A percentile compares a stretch with the other conserved stretches of the same genome.
These are phyloP conservation scores for Idaea dimidiata DNA, from an alignment of 2,888 invertebrate species.

Conservation along the genomic window DNA sequence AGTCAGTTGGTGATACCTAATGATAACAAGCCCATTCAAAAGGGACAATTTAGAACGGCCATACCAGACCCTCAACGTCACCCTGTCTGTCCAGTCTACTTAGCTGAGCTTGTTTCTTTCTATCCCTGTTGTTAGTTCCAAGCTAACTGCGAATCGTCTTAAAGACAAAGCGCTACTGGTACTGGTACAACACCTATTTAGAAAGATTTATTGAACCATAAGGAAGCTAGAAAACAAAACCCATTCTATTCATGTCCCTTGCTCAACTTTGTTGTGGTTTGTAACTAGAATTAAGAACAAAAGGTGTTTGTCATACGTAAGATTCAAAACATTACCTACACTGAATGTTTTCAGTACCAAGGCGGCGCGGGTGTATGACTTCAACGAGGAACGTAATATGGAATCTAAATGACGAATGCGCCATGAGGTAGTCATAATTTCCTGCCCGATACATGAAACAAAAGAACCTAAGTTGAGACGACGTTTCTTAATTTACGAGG, in stretches of 20 bases:
- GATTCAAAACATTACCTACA: slow-evolving; percentile 16
- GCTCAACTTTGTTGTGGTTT: background rate
- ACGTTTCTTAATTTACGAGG: slow-evolving; percentile 75
- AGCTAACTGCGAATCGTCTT: no score
- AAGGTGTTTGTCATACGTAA: slow-evolving; percentile 17
- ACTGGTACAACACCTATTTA: background rate
- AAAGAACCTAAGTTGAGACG: slow-evolving; percentile 60
- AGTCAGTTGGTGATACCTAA: no score
- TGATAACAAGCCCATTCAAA: no score
- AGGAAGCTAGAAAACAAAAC: background rate
- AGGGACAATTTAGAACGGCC: no score
- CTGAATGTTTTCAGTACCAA: slow-evolving; percentile 8
- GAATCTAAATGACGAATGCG: slow-evolving; percentile 25
- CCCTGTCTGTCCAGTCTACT: no score
- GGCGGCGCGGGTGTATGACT: background rate
- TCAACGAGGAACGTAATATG: slow-evolving; percentile 17
- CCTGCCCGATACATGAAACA: slow-evolving; percentile 56
- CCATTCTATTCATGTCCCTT: background rate
- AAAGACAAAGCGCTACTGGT: no score
- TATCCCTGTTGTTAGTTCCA: no score
- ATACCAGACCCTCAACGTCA: no score
- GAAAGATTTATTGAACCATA: background rate
- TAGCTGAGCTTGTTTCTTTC: no score
- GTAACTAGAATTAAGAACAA: slow-evolving; percentile 20
- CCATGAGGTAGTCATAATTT: slow-evolving; percentile 37